Evolutionary conservation across 1,140 invertebrate species (phyloP), one percentile per base, ranked within the genome.

Genomic region (Drosophila nikananu): DNA sequence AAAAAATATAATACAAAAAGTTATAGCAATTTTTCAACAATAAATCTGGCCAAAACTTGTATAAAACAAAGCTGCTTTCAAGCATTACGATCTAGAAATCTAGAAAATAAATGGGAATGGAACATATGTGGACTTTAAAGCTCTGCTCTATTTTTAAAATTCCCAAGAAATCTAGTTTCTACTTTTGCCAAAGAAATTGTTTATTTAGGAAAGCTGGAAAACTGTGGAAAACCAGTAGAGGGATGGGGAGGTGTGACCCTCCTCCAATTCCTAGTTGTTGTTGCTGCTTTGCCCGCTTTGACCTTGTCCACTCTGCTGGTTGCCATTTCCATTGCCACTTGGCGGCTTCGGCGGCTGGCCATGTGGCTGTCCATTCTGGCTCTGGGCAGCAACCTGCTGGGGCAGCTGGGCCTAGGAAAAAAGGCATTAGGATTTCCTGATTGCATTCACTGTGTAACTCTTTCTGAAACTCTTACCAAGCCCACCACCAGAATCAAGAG

Each of bases 401-500:
- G 75, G 51, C 64, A 68, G 15, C 49, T 77, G 73, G 42, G 51
- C 42, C 75, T 77, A 57, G 57, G 2, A 52, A 73, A 60, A 60
- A 42, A 32, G 23, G 32, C 32, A 55, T 55, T 55, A 23, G 39
- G 10, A 30, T 25, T 55, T 30, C 23, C 58, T 21, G 39, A 55
- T 21, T 55, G 17, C 27, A n/a, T 3, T 19, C 4, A 2, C 41
- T 19, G 27, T 2, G 23, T 23, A 23, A 23, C 23, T 23, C 23
- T 23, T 3, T n/a, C 12, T 6, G 1, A 15, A 51, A 21, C 6
- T 62, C 83, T 89, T 44, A 86, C 83, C 80, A 83, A 32, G 7
- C 67, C 83, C 49, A 89, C 32, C 21, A 68, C 72, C 77, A 86
- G 42, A 27, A 89, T 60, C 46, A 86, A 30, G 4, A 86, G 39